These are phyloP conservation scores for Lepus europaeus DNA, from an alignment of 2,113 vertebrate species.

Conservation along the genomic window DNA sequence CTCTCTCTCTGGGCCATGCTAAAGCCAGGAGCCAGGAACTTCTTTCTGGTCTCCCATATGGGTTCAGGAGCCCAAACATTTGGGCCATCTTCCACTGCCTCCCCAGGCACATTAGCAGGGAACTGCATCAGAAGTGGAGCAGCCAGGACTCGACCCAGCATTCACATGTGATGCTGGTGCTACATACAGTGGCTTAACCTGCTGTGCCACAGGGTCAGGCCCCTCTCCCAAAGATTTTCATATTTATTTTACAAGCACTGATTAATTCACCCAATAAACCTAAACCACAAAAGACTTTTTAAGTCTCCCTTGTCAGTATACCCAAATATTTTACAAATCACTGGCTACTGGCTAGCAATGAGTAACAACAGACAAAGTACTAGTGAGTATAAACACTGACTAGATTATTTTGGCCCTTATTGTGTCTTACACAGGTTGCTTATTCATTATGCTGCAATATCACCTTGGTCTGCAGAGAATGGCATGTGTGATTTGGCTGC, in stretches of 20 bases:
- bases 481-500: background rate
- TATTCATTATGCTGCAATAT: slow-evolving; percentile 32
- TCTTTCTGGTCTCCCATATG: no score
- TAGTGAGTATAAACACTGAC: background rate
- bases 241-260: background rate
- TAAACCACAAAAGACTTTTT: background rate
- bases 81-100: no score
- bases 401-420: background rate
- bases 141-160: no score
- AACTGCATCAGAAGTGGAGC: no score
- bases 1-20: no score
- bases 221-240: background rate
- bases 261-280: slow-evolving; percentile 23
- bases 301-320: background rate
- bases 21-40: no score
- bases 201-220: no score
- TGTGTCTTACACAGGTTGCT: background rate
- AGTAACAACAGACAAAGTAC: slow-evolving; percentile 21
- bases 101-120: no score
- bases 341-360: background rate
- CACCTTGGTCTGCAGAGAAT: slow-evolving; percentile 26
- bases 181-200: no score
- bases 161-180: no score
- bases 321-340: slow-evolving; percentile 39
- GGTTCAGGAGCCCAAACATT: no score